phyloP scores from a whole-genome alignment of 2,888 invertebrate genomes.

The Dryobota labecula region DNA sequence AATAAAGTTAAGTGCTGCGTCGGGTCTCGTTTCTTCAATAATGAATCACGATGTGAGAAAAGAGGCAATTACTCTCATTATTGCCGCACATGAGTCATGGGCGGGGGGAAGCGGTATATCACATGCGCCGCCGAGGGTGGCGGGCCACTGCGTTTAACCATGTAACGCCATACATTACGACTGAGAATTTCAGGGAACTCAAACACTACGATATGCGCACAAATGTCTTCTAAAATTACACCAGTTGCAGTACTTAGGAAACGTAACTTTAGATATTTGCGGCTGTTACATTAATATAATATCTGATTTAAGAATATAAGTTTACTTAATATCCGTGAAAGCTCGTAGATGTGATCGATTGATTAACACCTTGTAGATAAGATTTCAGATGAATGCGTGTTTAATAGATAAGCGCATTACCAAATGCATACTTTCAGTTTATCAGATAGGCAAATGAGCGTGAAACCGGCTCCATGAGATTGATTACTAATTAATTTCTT shows the following conservation, averaged over 20 bases:
- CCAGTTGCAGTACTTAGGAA: constrained; percentile 3
- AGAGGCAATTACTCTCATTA: constrained; percentile 88
- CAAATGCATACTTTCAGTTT: constrained; percentile 32
- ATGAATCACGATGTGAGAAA: constrained; percentile 90
- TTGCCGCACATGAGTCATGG: constrained; percentile 82
- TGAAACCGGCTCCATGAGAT: constrained; percentile 27
- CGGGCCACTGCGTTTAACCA: constrained; percentile 57
- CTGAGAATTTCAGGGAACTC: constrained; percentile 62
- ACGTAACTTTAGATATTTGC: constrained; percentile 8
- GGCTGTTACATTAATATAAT: background rate
- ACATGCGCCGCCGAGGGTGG: constrained; percentile 64
- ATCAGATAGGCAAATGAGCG: constrained; percentile 39
- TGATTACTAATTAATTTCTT: constrained; percentile 38
- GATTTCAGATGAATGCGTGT: constrained; percentile 30
- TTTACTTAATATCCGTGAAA: constrained; percentile 9
- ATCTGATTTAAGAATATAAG: background rate
- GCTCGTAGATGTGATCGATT: constrained; percentile 26
- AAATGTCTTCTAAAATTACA: constrained; percentile 34
- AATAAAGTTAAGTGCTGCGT: constrained; percentile 80
- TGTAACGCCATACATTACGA: constrained; percentile 64
- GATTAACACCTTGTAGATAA: constrained; percentile 43
- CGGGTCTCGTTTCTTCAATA: constrained; percentile 77
- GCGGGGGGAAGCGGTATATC: constrained; percentile 74
- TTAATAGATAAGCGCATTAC: constrained; percentile 44
- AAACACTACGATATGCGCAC: constrained; percentile 25